Base-by-base conservation (phyloP, 2,888 invertebrate species). In the Bruchidius siliquastri region DNA sequence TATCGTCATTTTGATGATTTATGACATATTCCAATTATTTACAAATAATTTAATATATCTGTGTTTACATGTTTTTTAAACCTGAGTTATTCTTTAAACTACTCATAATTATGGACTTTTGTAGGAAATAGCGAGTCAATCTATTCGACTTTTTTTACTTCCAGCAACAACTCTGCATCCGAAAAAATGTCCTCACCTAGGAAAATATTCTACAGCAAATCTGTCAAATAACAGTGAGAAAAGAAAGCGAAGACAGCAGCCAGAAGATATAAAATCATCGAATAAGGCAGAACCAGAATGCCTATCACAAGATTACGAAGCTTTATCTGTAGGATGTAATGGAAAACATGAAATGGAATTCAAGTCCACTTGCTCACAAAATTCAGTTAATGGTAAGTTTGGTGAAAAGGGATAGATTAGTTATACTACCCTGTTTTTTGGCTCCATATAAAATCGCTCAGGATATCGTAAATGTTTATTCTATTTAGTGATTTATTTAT, bases 141-240 rank as follows among this genome's bases (percentile, higher is more conserved):
- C n/a, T n/a, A n/a, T n/a, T n/a, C n/a, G n/a, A n/a, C n/a, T n/a
- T n/a, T 74, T 71, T 72, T 22, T 74, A 76, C 73, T 88, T 87
- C 0, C 86, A 93, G 93, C 92, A 0, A 89, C 92, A 0, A 87
- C 88, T 0, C 86, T 92, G 71, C 88, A 89, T 76, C 89, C 91
- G 68, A 90, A 89, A 80, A 90, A 90, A 70, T 94, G 93, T 82
- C 93, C 93, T 0, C 90, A 92, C 79, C 85, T 91, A 68, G 93
- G 94, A 0, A 87, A 92, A 3, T 94, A 92, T 84, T 88, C 89
- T 0, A 88, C 92, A 0, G 78, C 79, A n/a, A 76, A 69, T 71
- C 69, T 74, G 32, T 67, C 77, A 1, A 75, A 76, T 0, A 69
- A 79, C 20, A 74, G 73, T 0, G 78, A 78, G 21, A 84, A 88